phyloP scores from a whole-genome alignment of 2,113 vertebrate genomes.

The Cyanistes caeruleus region DNA sequence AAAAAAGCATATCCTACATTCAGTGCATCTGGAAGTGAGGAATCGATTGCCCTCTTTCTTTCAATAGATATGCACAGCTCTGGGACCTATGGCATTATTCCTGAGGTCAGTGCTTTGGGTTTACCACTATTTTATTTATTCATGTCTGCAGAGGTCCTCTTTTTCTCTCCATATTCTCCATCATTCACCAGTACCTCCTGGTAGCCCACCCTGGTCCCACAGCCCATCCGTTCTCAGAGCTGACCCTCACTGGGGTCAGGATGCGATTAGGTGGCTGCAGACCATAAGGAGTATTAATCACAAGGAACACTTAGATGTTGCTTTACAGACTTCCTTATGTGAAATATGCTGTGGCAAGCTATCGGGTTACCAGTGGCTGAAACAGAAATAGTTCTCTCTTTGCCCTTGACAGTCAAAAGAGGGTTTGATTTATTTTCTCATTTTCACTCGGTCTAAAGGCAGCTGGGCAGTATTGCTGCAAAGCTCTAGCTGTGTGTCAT shows the following conservation, averaged over 20 bases:
- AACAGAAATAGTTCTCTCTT: constrained; percentile 62
- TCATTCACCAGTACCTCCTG: constrained; percentile 11
- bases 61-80: neutral
- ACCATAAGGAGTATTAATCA: constrained; percentile 65
- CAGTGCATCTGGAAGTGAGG: neutral
- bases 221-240: constrained; percentile 4
- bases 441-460: constrained; percentile 73
- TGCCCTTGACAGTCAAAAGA: constrained; percentile 70
- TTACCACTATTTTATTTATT: constrained; percentile 49
- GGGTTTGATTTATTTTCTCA: constrained; percentile 76
- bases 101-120: constrained; percentile 15
- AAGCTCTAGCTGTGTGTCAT: constrained; percentile 32
- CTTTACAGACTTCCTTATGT: constrained; percentile 54
- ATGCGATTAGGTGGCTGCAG: constrained; percentile 39
- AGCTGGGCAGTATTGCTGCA: constrained; percentile 70
- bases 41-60: neutral
- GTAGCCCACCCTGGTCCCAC: constrained; percentile 47
- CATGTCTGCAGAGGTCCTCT: constrained; percentile 6
- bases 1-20: neutral
- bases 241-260: constrained; percentile 37
- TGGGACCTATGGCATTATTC: neutral
- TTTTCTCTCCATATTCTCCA: constrained; percentile 22
- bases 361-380: constrained; percentile 50
- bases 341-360: constrained; percentile 36
- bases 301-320: constrained; percentile 22